Evolutionary conservation across 2,113 vertebrate species (phyloP).

Genomic region (Melanerpes aurifrons): DNA sequence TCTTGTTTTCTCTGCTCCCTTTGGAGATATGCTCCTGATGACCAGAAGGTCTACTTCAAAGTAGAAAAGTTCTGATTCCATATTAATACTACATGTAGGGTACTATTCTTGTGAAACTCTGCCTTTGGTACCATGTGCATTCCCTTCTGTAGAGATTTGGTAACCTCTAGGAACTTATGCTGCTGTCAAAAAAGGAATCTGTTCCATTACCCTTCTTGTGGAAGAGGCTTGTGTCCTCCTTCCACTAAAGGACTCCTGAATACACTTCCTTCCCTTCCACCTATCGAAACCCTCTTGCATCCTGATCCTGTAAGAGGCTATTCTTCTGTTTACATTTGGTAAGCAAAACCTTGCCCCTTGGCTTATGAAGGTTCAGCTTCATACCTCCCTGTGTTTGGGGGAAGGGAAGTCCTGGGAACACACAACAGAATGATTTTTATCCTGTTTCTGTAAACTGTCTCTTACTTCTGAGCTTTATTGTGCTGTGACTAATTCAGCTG

Average conservation of each 20-base stretch:
- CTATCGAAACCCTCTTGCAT: conserved; percentile 29
- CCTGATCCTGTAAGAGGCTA: not conserved
- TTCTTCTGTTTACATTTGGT: conserved; percentile 23
- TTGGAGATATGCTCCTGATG: not conserved
- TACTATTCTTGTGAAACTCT: not conserved
- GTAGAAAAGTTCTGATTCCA: not conserved
- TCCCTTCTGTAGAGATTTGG: not conserved
- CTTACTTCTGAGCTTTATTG: not conserved
- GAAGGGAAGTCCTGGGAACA: not conserved
- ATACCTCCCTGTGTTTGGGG: not conserved
- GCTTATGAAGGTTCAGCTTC: not conserved
- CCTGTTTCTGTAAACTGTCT: not conserved
- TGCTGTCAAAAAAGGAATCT: not conserved
- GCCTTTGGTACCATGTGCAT: not conserved
- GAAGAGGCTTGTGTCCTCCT: not conserved
- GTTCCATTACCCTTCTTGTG: not conserved
- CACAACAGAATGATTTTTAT: not conserved
- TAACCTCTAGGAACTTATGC: conserved; percentile 24
- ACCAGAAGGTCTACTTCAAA: rapidly evolving
- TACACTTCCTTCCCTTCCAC: conserved; percentile 48
- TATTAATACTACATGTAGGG: rapidly evolving
- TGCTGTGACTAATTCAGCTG: not conserved
- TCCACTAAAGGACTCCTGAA: not conserved
- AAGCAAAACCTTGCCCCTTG: conserved; percentile 7
- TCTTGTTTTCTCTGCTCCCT: not conserved